phyloP scores from a whole-genome alignment of 2,797 vertebrate species.

The Acrocephalus scirpaceus region DNA sequence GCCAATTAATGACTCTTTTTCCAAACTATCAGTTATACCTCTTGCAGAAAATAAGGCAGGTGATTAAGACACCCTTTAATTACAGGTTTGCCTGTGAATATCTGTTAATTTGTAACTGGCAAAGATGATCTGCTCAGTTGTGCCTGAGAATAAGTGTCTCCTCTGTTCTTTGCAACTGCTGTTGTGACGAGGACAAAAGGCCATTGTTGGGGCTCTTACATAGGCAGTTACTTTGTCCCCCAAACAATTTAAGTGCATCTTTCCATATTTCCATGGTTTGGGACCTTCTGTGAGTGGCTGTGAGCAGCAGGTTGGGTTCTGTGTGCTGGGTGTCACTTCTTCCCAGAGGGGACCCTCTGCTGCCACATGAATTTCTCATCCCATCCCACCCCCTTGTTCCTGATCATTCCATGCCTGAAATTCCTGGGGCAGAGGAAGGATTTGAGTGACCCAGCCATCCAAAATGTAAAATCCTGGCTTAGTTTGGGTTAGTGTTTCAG shows the following conservation, averaged over 20 bases:
- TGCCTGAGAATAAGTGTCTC: conserved; percentile 17
- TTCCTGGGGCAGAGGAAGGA: not conserved
- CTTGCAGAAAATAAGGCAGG: not conserved
- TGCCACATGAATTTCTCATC: not conserved
- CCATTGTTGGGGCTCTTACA: not conserved
- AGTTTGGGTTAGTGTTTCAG: not conserved
- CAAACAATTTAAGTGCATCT: not conserved
- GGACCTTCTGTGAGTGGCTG: not conserved
- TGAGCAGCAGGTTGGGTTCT: accelerated
- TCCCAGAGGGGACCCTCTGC: not conserved
- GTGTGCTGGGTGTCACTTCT: not conserved
- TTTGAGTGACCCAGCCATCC: not conserved
- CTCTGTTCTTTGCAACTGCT: conserved; percentile 10
- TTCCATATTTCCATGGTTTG: not conserved
- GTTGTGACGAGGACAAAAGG: not conserved
- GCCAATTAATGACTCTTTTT: not conserved
- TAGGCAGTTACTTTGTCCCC: not conserved
- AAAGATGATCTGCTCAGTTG: conserved; percentile 7
- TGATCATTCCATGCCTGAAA: not conserved
- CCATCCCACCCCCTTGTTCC: not conserved
- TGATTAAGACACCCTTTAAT: conserved; percentile 16
- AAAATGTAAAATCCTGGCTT: not conserved
- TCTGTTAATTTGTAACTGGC: conserved; percentile 26
- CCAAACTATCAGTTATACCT: not conserved
- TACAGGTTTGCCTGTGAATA: not conserved